Percentiles rank a stretch among this genome's conserved stretches.
phyloP scores from a whole-genome alignment of 1,140 invertebrate species.

The Drosophila kohkoa region DNA sequence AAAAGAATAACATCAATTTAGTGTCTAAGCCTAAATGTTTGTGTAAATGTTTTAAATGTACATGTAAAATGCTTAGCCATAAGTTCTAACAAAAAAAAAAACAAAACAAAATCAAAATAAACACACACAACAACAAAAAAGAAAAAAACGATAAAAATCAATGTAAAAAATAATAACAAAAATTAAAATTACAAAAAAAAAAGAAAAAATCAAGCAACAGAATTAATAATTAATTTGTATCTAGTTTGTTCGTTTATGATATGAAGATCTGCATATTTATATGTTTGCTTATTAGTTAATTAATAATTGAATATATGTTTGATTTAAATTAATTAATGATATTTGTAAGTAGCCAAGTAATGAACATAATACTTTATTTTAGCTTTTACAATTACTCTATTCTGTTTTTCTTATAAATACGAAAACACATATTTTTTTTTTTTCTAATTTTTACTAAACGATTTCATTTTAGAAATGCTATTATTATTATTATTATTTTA shows the following conservation, averaged over 20 bases:
- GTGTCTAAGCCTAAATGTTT: constrained; percentile 53
- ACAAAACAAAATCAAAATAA: no score
- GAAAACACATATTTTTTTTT: constrained; percentile 34
- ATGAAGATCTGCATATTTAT: constrained; percentile 44
- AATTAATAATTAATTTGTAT: constrained; percentile 31
- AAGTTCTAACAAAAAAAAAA: constrained; percentile 38
- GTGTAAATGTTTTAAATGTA: constrained; percentile 76
- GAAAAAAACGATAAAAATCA: constrained; percentile 37
- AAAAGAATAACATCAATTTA: constrained; percentile 50
- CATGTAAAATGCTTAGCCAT: constrained; percentile 58
- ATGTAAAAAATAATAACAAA: constrained; percentile 51
- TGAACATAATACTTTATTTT: constrained; percentile 64
- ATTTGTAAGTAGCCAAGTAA: constrained; percentile 68
- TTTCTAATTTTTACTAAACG: constrained; percentile 54
- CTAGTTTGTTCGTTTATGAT: constrained; percentile 39
- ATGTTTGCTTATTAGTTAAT: constrained; percentile 29
- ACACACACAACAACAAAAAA: constrained; percentile 17
- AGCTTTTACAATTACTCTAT: constrained; percentile 40
- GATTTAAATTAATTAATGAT: constrained; percentile 38
- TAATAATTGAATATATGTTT: constrained; percentile 14
- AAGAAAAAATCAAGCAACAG: background rate
- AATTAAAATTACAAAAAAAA: constrained; percentile 22
- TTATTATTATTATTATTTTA: constrained; percentile 60
- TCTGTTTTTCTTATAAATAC: constrained; percentile 36
- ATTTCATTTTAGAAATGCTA: constrained; percentile 73